These are phyloP conservation scores for Onychomys leucogaster DNA, from an alignment of 2,797 vertebrate species.

Conservation along the genomic window DNA sequence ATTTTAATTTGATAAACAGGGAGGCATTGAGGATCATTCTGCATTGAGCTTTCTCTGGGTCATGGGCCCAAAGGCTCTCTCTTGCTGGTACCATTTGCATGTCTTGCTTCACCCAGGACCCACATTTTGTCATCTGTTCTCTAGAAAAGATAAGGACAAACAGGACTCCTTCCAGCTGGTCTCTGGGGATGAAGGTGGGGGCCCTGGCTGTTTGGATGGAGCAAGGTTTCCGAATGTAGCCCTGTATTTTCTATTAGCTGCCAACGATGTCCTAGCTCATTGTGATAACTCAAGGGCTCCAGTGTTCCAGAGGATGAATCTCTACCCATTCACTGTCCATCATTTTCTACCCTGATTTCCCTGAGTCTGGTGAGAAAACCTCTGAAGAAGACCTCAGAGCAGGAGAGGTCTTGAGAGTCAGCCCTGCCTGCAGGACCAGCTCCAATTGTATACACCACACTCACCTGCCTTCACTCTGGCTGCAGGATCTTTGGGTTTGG, in stretches of 20 bases:
- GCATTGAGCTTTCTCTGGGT: not conserved
- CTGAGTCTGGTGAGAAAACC: not conserved
- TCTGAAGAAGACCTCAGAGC: not conserved
- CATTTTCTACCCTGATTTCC: not conserved
- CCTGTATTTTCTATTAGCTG: not conserved
- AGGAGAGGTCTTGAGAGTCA: not conserved
- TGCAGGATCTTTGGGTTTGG: not conserved
- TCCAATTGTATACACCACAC: rapidly evolving
- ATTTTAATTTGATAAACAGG: not conserved
- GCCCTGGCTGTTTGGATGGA: not conserved
- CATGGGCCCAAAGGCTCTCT: not conserved
- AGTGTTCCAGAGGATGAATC: not conserved
- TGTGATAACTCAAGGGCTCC: not conserved
- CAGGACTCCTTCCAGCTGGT: not conserved
- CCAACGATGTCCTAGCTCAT: not conserved
- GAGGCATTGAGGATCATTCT: not conserved
- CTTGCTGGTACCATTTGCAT: no score
- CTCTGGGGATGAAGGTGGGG: not conserved
- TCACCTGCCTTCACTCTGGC: not conserved
- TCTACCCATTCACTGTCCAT: no score
- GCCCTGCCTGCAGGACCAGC: rapidly evolving
- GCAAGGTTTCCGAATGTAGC: not conserved
- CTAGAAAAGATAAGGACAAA: not conserved
- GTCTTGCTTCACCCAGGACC: not conserved
- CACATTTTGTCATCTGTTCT: no score